phyloP scores from a whole-genome alignment of 2,888 invertebrate species.

The Bedellia somnulentella region DNA sequence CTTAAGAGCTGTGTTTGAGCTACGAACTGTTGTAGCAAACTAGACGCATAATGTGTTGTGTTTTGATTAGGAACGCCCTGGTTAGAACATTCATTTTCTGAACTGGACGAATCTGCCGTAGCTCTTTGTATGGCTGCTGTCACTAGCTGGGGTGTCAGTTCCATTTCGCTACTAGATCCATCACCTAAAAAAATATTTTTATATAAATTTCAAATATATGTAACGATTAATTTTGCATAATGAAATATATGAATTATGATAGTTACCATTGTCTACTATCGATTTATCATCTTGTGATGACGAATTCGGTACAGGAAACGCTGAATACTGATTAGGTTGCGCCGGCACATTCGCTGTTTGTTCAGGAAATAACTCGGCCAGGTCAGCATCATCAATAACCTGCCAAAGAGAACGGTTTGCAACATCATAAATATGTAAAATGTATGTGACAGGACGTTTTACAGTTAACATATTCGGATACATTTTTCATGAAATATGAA shows the following conservation, averaged over 20 bases:
- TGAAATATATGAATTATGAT: conserved; percentile 1
- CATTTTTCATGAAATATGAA: too few relatives aligned
- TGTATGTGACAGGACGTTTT: too few relatives aligned
- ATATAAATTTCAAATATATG: background rate
- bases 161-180: conserved; percentile 74
- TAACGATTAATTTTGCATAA: too few relatives aligned
- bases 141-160: conserved; percentile 73
- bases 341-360: conserved; percentile 61
- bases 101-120: conserved; percentile 67
- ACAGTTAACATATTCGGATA: too few relatives aligned
- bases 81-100: conserved; percentile 68
- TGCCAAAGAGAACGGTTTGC: too few relatives aligned
- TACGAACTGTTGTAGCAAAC: conserved; percentile 77
- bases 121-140: conserved; percentile 76
- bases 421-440: too few relatives aligned
- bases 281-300: conserved; percentile 50
- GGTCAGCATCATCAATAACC: conserved; percentile 78
- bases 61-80: conserved; percentile 54
- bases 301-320: conserved; percentile 40
- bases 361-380: conserved; percentile 77
- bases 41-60: conserved; percentile 70
- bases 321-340: conserved; percentile 63
- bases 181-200: conserved; percentile 32
- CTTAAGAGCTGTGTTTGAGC: conserved; percentile 75
- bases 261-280: conserved; percentile 48